Conservation (phyloP, 2,888 invertebrate genomes). For the Phymatocera aterrima region DNA sequence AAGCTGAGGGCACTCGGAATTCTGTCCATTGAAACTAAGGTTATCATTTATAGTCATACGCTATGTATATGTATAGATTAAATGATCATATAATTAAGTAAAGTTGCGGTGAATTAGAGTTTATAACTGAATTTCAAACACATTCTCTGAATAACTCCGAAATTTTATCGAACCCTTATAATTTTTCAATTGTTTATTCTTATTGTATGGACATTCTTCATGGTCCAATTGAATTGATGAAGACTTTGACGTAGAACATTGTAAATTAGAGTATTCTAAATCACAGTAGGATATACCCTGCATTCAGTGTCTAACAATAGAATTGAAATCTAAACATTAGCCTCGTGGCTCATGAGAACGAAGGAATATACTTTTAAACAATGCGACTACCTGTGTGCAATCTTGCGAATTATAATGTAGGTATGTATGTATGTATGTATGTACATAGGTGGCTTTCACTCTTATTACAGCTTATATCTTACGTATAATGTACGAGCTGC, state of each 20-base stretch:
- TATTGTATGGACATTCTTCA: background rate
- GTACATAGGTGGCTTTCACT: slow-evolving; percentile 28
- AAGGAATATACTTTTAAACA: slow-evolving; percentile 11
- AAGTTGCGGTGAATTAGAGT: background rate
- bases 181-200: background rate
- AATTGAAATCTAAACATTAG: background rate
- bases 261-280: background rate
- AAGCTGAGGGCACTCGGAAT: background rate
- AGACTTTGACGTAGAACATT: background rate
- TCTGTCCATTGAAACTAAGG: background rate
- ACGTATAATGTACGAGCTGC: slow-evolving; percentile 13
- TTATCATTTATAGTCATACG: too few relatives aligned
- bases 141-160: background rate
- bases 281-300: background rate
- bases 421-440: too few relatives aligned
- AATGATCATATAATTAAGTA: background rate
- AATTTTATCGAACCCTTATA: background rate
- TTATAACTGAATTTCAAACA: background rate
- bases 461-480: background rate
- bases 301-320: background rate
- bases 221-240: background rate
- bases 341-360: background rate
- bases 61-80: too few relatives aligned
- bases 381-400: background rate
- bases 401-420: background rate